Evolutionary conservation across 2,888 invertebrate species (phyloP).

Genomic region (Aphrophora alni): DNA sequence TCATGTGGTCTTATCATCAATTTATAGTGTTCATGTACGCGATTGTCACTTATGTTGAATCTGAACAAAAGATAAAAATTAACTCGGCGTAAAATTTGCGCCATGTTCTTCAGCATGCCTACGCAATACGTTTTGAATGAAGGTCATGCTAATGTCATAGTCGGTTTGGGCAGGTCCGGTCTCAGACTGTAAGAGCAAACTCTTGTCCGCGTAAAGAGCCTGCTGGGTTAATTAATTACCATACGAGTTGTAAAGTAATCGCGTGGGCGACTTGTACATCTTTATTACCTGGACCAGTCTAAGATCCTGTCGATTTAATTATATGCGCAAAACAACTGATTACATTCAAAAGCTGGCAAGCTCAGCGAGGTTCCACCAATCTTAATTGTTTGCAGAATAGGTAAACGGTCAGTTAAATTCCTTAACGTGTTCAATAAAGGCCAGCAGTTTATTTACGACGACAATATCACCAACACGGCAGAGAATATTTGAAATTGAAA

Average conservation of each 20-base stretch:
- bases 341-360: not conserved
- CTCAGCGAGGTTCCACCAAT: not conserved
- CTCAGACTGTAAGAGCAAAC: not conserved
- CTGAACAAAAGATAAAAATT: not conserved
- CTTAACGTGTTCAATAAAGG: no score
- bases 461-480: no score
- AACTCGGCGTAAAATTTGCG: not conserved
- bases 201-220: not conserved
- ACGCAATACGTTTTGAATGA: not conserved
- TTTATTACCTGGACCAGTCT: not conserved
- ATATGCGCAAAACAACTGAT: conserved; percentile 25
- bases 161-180: not conserved
- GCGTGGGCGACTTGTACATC: not conserved
- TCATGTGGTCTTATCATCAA: not conserved
- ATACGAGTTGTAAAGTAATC: not conserved
- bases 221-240: not conserved
- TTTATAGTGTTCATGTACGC: not conserved
- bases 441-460: no score
- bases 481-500: no score
- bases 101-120: not conserved
- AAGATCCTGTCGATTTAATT: conserved; percentile 27
- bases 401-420: not conserved
- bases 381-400: not conserved
- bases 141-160: not conserved
- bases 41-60: not conserved